A percentile compares a stretch with the other conserved stretches of the same genome.
phyloP scores from a whole-genome alignment of 2,888 invertebrate genomes.

The Orchesella flavescens region DNA sequence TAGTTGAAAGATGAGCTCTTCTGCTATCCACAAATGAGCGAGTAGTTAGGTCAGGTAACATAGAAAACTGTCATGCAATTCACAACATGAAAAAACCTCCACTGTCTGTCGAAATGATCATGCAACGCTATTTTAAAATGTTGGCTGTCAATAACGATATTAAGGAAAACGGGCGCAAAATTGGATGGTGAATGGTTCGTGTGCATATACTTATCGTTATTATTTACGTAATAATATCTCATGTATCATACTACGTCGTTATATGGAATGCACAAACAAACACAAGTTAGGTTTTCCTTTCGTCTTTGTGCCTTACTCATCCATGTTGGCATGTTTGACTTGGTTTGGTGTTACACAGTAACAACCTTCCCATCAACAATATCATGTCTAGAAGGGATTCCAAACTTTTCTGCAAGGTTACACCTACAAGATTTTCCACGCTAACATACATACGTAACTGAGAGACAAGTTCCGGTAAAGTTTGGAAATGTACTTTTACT shows the following conservation, averaged over 20 bases:
- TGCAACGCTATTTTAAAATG: constrained; percentile 6
- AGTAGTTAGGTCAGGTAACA: constrained; percentile 11
- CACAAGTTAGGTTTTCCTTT: background rate
- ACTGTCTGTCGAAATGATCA: constrained; percentile 13
- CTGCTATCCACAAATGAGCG: constrained; percentile 18
- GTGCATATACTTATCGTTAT: too few species aligned
- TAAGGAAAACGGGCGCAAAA: too few species aligned
- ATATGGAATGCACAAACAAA: too few species aligned
- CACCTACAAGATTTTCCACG: background rate
- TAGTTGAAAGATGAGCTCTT: constrained; percentile 28
- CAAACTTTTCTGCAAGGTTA: constrained; percentile 8
- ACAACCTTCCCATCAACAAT: too few species aligned
- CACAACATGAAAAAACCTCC: background rate
- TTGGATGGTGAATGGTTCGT: too few species aligned
- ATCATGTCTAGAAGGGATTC: background rate
- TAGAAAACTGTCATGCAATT: constrained; percentile 30
- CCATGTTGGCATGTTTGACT: too few species aligned
- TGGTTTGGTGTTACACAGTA: too few species aligned
- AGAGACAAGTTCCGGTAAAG: background rate
- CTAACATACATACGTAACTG: too few species aligned
- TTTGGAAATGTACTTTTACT: background rate
- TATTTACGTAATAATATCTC: too few species aligned
- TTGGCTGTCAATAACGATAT: background rate
- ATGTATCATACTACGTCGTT: too few species aligned
- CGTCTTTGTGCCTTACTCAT: background rate